Percentiles rank a stretch among this genome's conserved stretches.
Conservation (phyloP, 2,888 invertebrate species). For the Trissolcus brochymenae region DNA sequence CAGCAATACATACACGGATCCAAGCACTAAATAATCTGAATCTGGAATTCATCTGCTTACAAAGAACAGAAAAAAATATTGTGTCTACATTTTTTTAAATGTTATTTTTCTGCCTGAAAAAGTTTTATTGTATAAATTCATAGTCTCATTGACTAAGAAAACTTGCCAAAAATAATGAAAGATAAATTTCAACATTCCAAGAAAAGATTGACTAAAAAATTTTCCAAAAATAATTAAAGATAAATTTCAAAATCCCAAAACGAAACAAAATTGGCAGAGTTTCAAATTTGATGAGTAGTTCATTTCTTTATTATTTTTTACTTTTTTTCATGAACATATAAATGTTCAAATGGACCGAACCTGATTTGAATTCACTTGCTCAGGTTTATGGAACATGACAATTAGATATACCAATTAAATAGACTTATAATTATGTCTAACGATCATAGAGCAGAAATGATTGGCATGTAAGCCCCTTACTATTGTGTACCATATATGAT, state of each 20-base stretch:
- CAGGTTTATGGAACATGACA: conserved; percentile 33
- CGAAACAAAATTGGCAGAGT: too few species aligned
- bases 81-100: conserved; percentile 14
- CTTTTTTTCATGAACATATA: too few species aligned
- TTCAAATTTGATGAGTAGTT: too few species aligned
- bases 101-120: neutral
- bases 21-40: neutral
- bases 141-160: too few species aligned
- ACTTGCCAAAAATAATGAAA: too few species aligned
- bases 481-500: conserved; percentile 1
- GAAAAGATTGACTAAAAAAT: too few species aligned
- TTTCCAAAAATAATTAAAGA: too few species aligned
- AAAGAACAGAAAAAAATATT: neutral
- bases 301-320: too few species aligned
- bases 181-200: too few species aligned
- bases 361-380: conserved; percentile 30
- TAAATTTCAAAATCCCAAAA: too few species aligned
- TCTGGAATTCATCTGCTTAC: conserved; percentile 2
- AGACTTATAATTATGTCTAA: conserved; percentile 22
- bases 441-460: conserved; percentile 19
- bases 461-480: conserved; percentile 23
- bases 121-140: too few species aligned
- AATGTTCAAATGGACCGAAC: conserved; percentile 17
- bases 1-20: conserved; percentile 9
- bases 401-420: conserved; percentile 39